Conservation (phyloP, 2,888 invertebrate genomes). For the Pegoplata infirma region DNA sequence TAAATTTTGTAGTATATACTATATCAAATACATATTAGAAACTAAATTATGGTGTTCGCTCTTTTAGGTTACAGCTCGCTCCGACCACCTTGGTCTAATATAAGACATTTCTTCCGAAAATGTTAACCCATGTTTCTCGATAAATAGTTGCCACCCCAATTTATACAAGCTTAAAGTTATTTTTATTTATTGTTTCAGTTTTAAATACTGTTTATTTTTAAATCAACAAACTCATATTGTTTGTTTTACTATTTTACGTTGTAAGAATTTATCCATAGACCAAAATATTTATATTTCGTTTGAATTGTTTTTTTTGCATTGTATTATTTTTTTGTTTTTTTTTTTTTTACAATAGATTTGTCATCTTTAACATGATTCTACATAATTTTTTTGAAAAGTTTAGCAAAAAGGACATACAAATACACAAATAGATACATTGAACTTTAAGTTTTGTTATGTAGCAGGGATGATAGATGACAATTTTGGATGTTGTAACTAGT, state of each 20-base stretch:
- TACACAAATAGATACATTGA: not conserved
- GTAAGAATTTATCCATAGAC: too few relatives aligned
- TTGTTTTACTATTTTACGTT: constrained; percentile 1
- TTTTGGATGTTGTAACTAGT: too few relatives aligned
- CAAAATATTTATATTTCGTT: not conserved
- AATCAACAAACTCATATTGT: not conserved
- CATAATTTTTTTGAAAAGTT: constrained; percentile 16
- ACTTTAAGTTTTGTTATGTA: not conserved
- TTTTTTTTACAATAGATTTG: constrained; percentile 11
- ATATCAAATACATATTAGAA: too few relatives aligned
- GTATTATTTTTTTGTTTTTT: not conserved
- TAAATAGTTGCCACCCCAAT: too few relatives aligned
- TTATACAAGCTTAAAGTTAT: too few relatives aligned
- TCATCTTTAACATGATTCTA: constrained; percentile 13
- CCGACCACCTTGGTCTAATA: too few relatives aligned
- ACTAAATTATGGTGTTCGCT: too few relatives aligned
- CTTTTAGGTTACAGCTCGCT: too few relatives aligned
- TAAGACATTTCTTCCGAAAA: too few relatives aligned
- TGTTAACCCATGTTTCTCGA: too few relatives aligned
- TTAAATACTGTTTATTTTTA: not conserved
- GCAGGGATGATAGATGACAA: too few relatives aligned
- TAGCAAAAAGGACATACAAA: not conserved
- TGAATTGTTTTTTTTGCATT: not conserved
- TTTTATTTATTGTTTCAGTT: not conserved
- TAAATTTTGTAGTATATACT: too few relatives aligned